Conservation (phyloP, 2,888 invertebrate genomes). For the Hanleya hanleyi region DNA sequence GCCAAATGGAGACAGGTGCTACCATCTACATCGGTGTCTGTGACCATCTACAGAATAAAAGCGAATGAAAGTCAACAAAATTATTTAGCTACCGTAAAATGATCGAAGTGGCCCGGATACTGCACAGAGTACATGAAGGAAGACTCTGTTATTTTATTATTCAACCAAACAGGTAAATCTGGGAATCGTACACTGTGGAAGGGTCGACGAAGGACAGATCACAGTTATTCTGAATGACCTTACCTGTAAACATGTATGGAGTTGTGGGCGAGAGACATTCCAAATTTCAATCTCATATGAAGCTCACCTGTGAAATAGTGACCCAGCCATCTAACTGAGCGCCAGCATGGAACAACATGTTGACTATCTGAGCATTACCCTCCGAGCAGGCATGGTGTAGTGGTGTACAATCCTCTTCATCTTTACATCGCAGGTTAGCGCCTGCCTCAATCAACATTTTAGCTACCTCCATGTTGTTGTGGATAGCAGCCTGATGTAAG, state of each 20-base stretch:
- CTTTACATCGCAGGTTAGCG: conserved; percentile 77
- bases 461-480: conserved; percentile 65
- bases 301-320: conserved; percentile 61
- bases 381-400: conserved; percentile 89
- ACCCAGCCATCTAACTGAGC: conserved; percentile 77
- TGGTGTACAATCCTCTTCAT: conserved; percentile 79
- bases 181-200: too few species aligned
- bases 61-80: too few species aligned
- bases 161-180: too few species aligned
- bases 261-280: too few species aligned
- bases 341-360: conserved; percentile 81
- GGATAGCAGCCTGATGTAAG: conserved; percentile 77
- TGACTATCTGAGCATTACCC: conserved; percentile 71
- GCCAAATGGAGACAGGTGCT: conserved; percentile 90
- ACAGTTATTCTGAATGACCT: too few species aligned
- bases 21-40: conserved; percentile 86
- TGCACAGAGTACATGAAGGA: too few species aligned
- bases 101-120: too few species aligned
- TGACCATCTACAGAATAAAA: conserved; percentile 78
- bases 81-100: too few species aligned
- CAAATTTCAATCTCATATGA: not conserved
- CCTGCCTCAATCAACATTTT: conserved; percentile 76
- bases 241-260: too few species aligned
- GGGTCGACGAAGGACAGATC: too few species aligned
- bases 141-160: too few species aligned